Percentiles rank a stretch among this genome's conserved stretches.
Evolutionary conservation across 1,140 invertebrate genomes (phyloP).

Genomic region (Lasioglossum baleicum): DNA sequence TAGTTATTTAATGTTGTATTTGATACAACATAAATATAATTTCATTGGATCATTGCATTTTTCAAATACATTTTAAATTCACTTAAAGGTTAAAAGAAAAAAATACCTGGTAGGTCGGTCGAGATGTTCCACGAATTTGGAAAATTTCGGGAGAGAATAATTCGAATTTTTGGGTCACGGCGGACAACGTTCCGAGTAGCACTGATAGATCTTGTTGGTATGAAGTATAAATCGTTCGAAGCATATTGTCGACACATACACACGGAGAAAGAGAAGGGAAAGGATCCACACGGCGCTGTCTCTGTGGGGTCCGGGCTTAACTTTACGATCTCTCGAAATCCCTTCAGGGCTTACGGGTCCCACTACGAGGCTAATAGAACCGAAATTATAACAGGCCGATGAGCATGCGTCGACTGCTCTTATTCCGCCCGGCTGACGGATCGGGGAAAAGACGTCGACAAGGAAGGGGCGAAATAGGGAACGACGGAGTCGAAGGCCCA

Average conservation of each 20-base stretch:
- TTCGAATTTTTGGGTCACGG: no score
- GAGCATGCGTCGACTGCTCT: conserved; percentile 80
- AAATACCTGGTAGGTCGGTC: no score
- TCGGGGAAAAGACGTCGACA: conserved; percentile 46
- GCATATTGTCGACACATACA: not conserved
- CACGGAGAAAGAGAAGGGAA: not conserved
- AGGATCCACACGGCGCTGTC: conserved; percentile 24
- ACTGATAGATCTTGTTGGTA: no score
- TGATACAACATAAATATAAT: no score
- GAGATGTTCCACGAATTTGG: no score
- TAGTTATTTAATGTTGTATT: no score
- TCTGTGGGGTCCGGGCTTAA: conserved; percentile 74
- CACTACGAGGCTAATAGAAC: conserved; percentile 74
- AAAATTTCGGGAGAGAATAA: no score
- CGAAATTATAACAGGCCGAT: conserved; percentile 80
- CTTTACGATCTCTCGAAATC: conserved; percentile 78
- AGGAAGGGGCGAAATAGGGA: conserved; percentile 19
- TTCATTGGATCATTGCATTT: no score
- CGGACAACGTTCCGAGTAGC: no score
- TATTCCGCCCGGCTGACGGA: conserved; percentile 76
- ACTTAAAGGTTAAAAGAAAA: no score
- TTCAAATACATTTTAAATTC: no score
- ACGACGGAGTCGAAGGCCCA: conserved; percentile 27
- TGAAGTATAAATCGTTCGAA: no score
- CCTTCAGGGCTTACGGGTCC: conserved; percentile 67